A percentile compares a stretch with the other conserved stretches of the same genome.
Evolutionary conservation across 2,888 invertebrate species (phyloP).

Genomic region (Scaptomyza parva): DNA sequence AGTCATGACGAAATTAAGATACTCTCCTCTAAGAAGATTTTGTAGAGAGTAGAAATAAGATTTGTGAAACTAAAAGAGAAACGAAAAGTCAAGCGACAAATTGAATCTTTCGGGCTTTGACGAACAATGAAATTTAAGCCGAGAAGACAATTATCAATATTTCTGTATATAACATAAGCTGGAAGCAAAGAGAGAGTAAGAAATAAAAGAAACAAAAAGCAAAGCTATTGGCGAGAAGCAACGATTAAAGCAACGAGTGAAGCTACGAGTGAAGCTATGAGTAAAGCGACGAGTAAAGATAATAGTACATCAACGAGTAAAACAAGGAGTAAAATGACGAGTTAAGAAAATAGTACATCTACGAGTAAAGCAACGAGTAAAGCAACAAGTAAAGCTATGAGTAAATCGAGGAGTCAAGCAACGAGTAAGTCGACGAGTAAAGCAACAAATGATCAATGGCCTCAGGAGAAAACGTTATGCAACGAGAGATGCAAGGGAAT

Average conservation of each 20-base stretch:
- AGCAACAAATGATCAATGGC: no score
- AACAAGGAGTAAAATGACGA: no score
- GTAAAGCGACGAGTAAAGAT: no score
- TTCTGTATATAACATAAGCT: no score
- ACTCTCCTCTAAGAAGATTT: conserved; percentile 23
- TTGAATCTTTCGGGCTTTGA: background rate
- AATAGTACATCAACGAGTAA: no score
- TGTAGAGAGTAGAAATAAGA: background rate
- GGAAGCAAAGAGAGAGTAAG: background rate
- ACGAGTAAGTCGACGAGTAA: background rate
- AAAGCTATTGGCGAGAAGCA: background rate
- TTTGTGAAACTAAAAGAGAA: no score
- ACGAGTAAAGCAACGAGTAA: background rate
- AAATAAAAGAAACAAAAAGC: background rate
- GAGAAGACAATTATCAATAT: background rate
- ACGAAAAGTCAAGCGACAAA: background rate
- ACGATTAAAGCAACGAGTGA: background rate
- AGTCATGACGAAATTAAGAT: conserved; percentile 11
- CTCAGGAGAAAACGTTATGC: background rate
- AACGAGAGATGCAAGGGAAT: background rate
- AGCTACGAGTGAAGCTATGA: background rate
- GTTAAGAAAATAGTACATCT: no score
- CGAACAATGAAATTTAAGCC: background rate
- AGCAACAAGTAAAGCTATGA: background rate
- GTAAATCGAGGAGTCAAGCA: no score